These are phyloP conservation scores for Sycobia sp. DNA, from an alignment of 1,140 invertebrate genomes.

Conservation along the genomic window DNA sequence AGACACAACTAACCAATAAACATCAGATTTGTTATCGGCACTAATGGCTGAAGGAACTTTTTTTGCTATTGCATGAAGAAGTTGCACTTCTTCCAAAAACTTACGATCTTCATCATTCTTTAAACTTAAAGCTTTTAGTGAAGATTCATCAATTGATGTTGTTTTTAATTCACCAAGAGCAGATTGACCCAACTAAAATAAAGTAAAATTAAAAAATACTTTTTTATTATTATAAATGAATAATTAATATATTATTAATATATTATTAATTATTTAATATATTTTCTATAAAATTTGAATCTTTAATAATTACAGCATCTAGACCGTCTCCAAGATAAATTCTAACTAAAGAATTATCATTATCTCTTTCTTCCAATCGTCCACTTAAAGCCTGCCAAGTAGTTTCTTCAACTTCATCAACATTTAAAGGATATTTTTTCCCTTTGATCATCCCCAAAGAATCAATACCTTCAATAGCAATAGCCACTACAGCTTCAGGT, in stretches of 20 bases:
- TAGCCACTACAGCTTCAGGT: slow-evolving; percentile 76
- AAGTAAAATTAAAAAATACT: too few relatives aligned
- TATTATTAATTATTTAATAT: background rate
- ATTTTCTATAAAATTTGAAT: slow-evolving; percentile 1
- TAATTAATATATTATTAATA: slow-evolving; percentile 1
- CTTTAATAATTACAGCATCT: slow-evolving; percentile 66
- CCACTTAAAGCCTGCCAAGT: slow-evolving; percentile 67
- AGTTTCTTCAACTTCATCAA: slow-evolving; percentile 69
- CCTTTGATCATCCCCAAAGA: slow-evolving; percentile 56
- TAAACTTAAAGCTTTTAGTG: slow-evolving; percentile 43
- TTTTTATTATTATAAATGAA: too few relatives aligned
- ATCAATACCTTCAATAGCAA: slow-evolving; percentile 75
- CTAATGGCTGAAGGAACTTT: slow-evolving; percentile 63
- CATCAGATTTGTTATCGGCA: slow-evolving; percentile 66
- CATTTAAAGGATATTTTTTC: slow-evolving; percentile 65
- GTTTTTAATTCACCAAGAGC: slow-evolving; percentile 64
- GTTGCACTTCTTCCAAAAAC: slow-evolving; percentile 70
- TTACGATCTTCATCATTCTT: slow-evolving; percentile 67
- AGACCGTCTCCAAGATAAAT: slow-evolving; percentile 69
- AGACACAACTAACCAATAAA: slow-evolving; percentile 71
- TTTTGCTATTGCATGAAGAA: slow-evolving; percentile 66
- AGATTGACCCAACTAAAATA: slow-evolving; percentile 53
- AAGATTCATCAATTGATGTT: slow-evolving; percentile 47
- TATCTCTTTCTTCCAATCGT: slow-evolving; percentile 65
- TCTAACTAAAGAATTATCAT: slow-evolving; percentile 66